Base-by-base conservation (phyloP, 2,888 invertebrate genomes). In the Patella caerulea region DNA sequence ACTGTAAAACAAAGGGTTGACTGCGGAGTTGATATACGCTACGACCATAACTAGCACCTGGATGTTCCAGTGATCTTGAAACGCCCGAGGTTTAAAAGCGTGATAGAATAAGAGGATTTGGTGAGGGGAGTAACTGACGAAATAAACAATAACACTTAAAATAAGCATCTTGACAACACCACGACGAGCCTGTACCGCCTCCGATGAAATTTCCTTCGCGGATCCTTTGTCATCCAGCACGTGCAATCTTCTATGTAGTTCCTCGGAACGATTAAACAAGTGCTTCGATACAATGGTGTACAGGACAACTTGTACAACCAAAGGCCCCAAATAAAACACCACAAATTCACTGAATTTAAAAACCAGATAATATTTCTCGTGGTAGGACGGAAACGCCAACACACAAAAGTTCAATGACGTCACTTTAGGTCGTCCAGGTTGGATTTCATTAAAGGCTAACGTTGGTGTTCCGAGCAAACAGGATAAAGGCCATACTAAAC, bases 71-170 rank as follows among this genome's bases (percentile, higher is more conserved):
- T 87, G 90, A 73, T 88, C 86, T 70, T 89, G 88, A 81, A 92
- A 90, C 4, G 86, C 84, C 2, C 85, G 81, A 0, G 84, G 82
- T n/a, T 86, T 82, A 59, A 91, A 82, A 0, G 87, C 87, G 78
- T 87, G 88, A 85, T 90, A 91, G 69, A 91, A 82, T 0, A 92
- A 85, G 34, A 91, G 83, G 9, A 90, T 88, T 81, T 92, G 92
- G 69, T 92, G 91, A 1, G 92, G 92, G 1, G 92, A 92, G 84
- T 93, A 93, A 85, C 92, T 92, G 52, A 92, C 77, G 83, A 93
- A 92, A 85, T 93, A 93, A 15, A 83, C 76, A 56, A 81, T 71
- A 17, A 83, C 79, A 53, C 78, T 80, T 79, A 81, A 71, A 56
- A 83, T 81, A 73, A 83, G 65, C 83, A 83, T 81, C 77, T 79